Percentiles rank a stretch among this genome's conserved stretches.
Evolutionary conservation across 2,888 invertebrate species (phyloP).

Genomic region (Hydrotaea diabolus): DNA sequence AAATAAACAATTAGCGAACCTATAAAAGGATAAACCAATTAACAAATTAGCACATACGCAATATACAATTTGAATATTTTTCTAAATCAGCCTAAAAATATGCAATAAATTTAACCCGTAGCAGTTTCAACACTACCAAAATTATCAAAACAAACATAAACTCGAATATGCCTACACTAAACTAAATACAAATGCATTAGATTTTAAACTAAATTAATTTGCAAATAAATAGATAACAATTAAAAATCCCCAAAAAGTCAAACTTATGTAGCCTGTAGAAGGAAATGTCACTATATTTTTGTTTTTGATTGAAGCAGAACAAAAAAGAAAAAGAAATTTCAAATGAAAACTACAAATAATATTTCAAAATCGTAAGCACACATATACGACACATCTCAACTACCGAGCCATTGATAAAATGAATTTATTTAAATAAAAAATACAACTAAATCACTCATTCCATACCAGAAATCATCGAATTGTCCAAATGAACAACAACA

Average conservation of each 20-base stretch:
- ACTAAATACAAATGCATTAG: background rate
- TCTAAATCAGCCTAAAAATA: constrained; percentile 46
- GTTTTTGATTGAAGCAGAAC: constrained; percentile 35
- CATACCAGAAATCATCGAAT: constrained; percentile 65
- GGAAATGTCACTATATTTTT: background rate
- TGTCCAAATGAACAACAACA: constrained; percentile 38
- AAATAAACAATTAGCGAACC: background rate
- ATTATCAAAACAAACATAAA: constrained; percentile 26
- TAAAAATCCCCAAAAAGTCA: background rate
- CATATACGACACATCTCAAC: constrained; percentile 46
- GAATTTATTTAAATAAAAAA: constrained; percentile 46
- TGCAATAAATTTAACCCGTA: constrained; percentile 46
- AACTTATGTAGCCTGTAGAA: constrained; percentile 11
- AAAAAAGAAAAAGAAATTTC: too few relatives aligned
- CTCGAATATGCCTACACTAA: background rate
- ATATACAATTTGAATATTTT: constrained; percentile 25
- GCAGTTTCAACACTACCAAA: constrained; percentile 31
- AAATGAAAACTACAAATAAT: constrained; percentile 27
- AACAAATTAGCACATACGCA: background rate
- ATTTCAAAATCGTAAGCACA: constrained; percentile 27
- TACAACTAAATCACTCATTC: constrained; percentile 44
- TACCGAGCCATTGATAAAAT: constrained; percentile 62
- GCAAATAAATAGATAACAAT: constrained; percentile 6
- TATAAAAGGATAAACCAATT: background rate
- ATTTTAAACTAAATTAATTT: background rate